These are phyloP conservation scores for Alviniconcha strummeri DNA, from an alignment of 2,888 invertebrate genomes.

Conservation along the genomic window DNA sequence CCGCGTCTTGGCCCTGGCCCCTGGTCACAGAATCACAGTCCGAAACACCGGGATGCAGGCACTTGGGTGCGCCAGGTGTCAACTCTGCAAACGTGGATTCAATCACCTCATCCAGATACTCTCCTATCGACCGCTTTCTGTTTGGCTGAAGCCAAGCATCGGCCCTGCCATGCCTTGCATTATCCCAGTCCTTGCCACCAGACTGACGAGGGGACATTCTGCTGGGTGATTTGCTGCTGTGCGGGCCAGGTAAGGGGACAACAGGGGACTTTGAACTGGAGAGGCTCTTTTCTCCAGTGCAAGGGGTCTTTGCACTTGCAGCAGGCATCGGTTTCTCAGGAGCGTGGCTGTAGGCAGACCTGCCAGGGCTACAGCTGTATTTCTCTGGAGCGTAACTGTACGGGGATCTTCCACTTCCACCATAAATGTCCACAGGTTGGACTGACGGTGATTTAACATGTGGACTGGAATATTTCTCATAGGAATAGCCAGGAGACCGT, in stretches of 20 bases:
- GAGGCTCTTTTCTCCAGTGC: background rate
- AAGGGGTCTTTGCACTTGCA: too few relatives aligned
- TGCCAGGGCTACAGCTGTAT: too few relatives aligned
- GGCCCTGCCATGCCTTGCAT: background rate
- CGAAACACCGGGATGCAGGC: too few relatives aligned
- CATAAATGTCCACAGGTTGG: too few relatives aligned
- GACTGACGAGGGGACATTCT: background rate
- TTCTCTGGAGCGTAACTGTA: too few relatives aligned
- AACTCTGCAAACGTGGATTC: slow-evolving; percentile 3
- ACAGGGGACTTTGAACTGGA: slow-evolving; percentile 9
- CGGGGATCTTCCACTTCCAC: too few relatives aligned
- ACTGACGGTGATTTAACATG: too few relatives aligned
- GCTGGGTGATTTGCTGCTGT: slow-evolving; percentile 16
- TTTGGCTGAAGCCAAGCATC: background rate
- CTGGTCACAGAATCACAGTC: too few relatives aligned
- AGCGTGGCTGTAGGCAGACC: too few relatives aligned
- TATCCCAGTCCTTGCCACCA: background rate
- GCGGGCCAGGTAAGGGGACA: background rate
- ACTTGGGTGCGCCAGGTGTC: background rate
- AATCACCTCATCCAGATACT: slow-evolving; percentile 22
- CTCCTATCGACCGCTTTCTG: slow-evolving; percentile 18
- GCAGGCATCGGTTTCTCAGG: too few relatives aligned
- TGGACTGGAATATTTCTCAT: background rate
- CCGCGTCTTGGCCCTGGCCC: too few relatives aligned
- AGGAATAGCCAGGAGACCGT: slow-evolving; percentile 12